These are phyloP conservation scores for Paramormyrops kingsleyae DNA, from an alignment of 2,113 vertebrate species.

Conservation along the genomic window DNA sequence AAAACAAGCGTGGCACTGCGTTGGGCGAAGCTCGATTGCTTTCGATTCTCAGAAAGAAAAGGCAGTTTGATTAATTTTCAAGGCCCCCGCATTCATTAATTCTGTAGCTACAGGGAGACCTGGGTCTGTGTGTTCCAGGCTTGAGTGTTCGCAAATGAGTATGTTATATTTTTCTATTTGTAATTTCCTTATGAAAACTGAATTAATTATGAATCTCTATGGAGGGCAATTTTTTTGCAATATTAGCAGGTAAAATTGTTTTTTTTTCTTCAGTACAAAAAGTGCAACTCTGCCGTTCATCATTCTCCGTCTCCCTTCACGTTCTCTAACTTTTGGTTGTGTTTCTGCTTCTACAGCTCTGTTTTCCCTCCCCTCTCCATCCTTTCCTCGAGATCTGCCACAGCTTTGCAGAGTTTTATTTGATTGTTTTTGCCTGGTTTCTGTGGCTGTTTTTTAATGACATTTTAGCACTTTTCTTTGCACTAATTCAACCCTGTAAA, in stretches of 20 bases:
- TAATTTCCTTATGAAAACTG: neutral
- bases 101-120: neutral
- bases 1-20: neutral
- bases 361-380: neutral
- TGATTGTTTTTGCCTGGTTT: neutral
- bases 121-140: neutral
- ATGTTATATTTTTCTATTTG: neutral
- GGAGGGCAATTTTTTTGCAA: neutral
- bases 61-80: neutral
- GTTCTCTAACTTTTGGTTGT: neutral
- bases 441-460: neutral
- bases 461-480: neutral
- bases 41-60: neutral
- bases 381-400: neutral
- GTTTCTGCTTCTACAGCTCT: neutral
- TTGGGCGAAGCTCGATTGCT: neutral
- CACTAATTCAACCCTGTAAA: neutral
- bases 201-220: neutral
- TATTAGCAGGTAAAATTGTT: neutral
- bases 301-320: neutral
- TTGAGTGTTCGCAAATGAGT: neutral
- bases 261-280: neutral
- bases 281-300: neutral
- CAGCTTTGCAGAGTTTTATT: neutral
- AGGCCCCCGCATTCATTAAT: conserved; percentile 11